Base-by-base conservation (phyloP, 2,797 vertebrate species). In the Acanthurus tractus region DNA sequence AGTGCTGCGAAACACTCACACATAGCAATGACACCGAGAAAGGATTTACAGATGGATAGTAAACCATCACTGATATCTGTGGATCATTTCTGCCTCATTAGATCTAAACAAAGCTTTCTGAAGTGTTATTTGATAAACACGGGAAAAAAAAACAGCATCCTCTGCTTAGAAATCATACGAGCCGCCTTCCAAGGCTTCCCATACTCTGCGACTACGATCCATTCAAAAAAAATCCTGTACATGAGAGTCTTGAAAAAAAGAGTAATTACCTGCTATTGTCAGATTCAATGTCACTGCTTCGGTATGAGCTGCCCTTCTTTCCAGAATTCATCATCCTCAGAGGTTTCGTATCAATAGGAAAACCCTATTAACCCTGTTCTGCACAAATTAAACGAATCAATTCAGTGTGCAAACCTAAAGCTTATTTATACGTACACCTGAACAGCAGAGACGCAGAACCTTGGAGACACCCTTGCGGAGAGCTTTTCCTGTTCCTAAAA, bases 391-490 rank as follows among this genome's bases (percentile, higher is more conserved):
- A 48, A 70, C 23, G 34, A 0, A 48, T 22, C 12, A n/a, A 38
- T 65, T 38, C 8, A 14, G 63, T 8, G 63, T 46, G 5, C 36
- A n/a, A 3, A 50, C 64, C 66, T 22, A 63, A 72, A 56, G 23
- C 20, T 48, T 25, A 42, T 56, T 57, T 25, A 34, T 12, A 40
- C 8, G 2, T 12, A 9, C 38, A 40, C 9, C 38, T 40, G 9
- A 40, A 40, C 2, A 9, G 38, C 38, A 56, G 71, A 69, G 17
- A 23, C 29, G 14, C 55, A 2, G 17, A 62, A 50, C 42, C 22
- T 63, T 63, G 36, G 17, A 74, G 42, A 40, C 15, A 8, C 14
- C 22, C 13, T 4, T 40, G 4, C 36, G 14, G 46, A 65, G 14
- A 58, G 15, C 10, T 9, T 54, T 12, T 56, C 9, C 34, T 58